Conservation (phyloP, 1,140 invertebrate species). For the Pseudomyrmex pallidus region DNA sequence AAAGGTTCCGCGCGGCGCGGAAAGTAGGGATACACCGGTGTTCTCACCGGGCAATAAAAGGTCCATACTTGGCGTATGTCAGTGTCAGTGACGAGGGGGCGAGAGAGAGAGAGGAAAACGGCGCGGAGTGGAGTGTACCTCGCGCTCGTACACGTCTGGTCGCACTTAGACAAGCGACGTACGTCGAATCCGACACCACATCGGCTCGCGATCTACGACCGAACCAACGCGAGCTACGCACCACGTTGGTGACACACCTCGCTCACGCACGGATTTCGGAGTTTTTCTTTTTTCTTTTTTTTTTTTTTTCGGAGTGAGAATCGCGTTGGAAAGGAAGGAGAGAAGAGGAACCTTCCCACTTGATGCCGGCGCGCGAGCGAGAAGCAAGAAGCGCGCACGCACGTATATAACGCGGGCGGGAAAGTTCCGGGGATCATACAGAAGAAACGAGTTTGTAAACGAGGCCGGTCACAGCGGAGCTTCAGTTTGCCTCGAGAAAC, state of each 20-base stretch:
- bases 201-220: slow-evolving; percentile 71
- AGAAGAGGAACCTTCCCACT: too few relatives aligned
- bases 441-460: slow-evolving; percentile 69
- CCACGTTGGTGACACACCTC: background rate
- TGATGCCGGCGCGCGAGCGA: background rate
- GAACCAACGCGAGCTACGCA: slow-evolving; percentile 56
- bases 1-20: slow-evolving; percentile 39
- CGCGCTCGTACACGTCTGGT: slow-evolving; percentile 57
- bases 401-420: background rate
- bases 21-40: slow-evolving; percentile 78
- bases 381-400: slow-evolving; percentile 8
- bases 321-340: background rate
- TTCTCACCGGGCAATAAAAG: slow-evolving; percentile 76
- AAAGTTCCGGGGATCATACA: slow-evolving; percentile 22
- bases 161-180: slow-evolving; percentile 62
- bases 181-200: slow-evolving; percentile 71
- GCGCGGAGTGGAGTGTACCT: slow-evolving; percentile 54
- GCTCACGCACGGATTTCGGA: background rate
- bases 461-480: slow-evolving; percentile 47
- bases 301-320: too few relatives aligned
- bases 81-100: slow-evolving; percentile 63
- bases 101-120: slow-evolving; percentile 40
- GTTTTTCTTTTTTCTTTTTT: background rate
- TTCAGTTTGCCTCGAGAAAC: slow-evolving; percentile 29
- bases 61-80: slow-evolving; percentile 54